Percentiles rank a stretch among this genome's conserved stretches.
These are phyloP conservation scores for Drosophila ambigua DNA, from an alignment of 1,140 invertebrate genomes.

Conservation along the genomic window DNA sequence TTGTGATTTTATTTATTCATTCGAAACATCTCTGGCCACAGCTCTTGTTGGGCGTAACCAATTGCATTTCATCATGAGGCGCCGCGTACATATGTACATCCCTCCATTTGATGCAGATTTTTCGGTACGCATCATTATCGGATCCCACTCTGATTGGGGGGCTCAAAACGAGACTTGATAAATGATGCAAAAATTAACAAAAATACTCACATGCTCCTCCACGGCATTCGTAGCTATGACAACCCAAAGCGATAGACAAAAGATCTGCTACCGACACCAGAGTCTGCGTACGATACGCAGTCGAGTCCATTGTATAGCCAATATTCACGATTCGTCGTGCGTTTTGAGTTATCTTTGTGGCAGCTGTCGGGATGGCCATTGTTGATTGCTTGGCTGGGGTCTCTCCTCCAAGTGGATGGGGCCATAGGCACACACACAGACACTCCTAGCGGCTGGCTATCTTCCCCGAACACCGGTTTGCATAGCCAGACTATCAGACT, in stretches of 20 bases:
- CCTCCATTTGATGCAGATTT: conserved; percentile 34
- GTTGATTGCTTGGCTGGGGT: conserved; percentile 38
- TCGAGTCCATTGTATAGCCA: conserved; percentile 35
- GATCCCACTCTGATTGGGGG: conserved; percentile 42
- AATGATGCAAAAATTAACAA: conserved; percentile 58
- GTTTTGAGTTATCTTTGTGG: conserved; percentile 57
- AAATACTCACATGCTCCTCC: conserved; percentile 21
- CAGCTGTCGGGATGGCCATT: conserved; percentile 57
- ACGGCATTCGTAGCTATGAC: conserved; percentile 32
- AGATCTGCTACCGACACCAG: conserved; percentile 8
- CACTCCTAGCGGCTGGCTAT: too few species aligned
- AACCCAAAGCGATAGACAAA: conserved; percentile 29
- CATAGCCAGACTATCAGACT: conserved; percentile 12
- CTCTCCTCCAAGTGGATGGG: conserved; percentile 3
- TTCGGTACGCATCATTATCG: conserved; percentile 16
- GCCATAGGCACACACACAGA: conserved; percentile 26
- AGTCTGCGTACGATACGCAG: conserved; percentile 6
- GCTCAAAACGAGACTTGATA: conserved; percentile 60
- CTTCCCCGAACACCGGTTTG: conserved; percentile 28
- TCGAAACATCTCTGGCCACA: conserved; percentile 29
- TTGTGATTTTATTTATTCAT: conserved; percentile 26
- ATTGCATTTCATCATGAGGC: conserved; percentile 68
- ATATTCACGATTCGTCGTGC: conserved; percentile 62
- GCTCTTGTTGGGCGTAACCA: conserved; percentile 51
- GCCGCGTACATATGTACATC: not conserved